Percentiles rank a stretch among this genome's conserved stretches.
Conservation (phyloP, 1,140 invertebrate species). For the Whitmania pigra region DNA sequence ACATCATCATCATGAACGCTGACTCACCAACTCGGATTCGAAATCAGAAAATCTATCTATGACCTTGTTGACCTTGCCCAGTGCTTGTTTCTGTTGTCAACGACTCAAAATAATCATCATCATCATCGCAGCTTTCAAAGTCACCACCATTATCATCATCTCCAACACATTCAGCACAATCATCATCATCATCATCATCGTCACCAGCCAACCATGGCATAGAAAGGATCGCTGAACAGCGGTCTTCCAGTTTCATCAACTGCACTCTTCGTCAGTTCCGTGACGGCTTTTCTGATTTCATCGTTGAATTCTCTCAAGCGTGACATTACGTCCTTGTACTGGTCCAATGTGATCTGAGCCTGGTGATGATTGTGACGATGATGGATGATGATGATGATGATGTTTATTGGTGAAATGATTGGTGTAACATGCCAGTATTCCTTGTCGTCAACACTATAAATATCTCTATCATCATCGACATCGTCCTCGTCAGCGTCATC, state of each 20-base stretch:
- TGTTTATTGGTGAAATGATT: too few species aligned
- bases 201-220: neutral
- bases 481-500: neutral
- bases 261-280: neutral
- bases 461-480: neutral
- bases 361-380: neutral
- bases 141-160: too few species aligned
- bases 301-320: neutral
- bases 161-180: too few species aligned
- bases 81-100: neutral
- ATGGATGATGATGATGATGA: too few species aligned
- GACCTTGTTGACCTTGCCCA: neutral
- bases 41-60: neutral
- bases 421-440: neutral
- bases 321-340: neutral
- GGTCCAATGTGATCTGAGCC: neutral
- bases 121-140: too few species aligned
- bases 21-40: too few species aligned
- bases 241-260: slow-evolving; percentile 1
- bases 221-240: neutral
- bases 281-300: slow-evolving; percentile 11
- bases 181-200: too few species aligned
- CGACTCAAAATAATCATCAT: too few species aligned
- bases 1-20: too few species aligned
- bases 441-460: neutral